Base-by-base conservation (phyloP, 2,888 invertebrate genomes). In the Dasysyrphus albostriatus region DNA sequence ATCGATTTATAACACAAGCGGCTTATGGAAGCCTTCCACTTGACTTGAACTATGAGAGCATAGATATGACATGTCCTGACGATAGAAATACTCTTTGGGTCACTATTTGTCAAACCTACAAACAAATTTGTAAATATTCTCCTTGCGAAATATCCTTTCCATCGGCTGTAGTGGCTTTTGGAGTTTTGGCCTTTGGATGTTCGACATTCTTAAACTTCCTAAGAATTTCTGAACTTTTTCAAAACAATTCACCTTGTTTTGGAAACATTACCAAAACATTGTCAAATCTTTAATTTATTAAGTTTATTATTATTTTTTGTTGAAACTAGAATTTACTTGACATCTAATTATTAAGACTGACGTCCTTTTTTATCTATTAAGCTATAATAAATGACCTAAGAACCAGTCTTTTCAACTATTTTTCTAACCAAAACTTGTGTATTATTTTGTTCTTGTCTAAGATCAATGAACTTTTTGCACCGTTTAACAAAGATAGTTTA, bases 191-290 rank as follows among this genome's bases (percentile, higher is more conserved):
- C 5, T 96, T 96, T 0, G 89, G 95, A 2, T 93, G 95, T 0
- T 95, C 96, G 0, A 96, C 96, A 0, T 96, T 95, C 89, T 94
- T 95, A 5, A 96, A 96, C 92, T 93, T 96, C 90, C 93, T 94
- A 14, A 95, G 95, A 90, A 94, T 95, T 0, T 93, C 95, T 14
- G 93, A 93, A 58, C 95, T 95, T 59, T 95, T 95, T 0, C 94
- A 94, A 49, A 96, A 96, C 89, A 94, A 95, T 54, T 95, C 96
- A 34, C 96, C 97, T 2, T 97, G 97, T 92, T 93, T 97, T 88
- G 91, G 95, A 44, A 96, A 96, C 90, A 93, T 95, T 0, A 94
- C 94, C 8, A 58, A 67, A 42, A 78, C 88, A 9, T 84, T 88
- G 51, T 61, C 34, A 47, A 83, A 70, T 58, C 58, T 88, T 59